Evolutionary conservation across 2,888 invertebrate genomes (phyloP), one percentile per base, ranked within the genome.

Genomic region (Pyrochroa serraticornis): DNA sequence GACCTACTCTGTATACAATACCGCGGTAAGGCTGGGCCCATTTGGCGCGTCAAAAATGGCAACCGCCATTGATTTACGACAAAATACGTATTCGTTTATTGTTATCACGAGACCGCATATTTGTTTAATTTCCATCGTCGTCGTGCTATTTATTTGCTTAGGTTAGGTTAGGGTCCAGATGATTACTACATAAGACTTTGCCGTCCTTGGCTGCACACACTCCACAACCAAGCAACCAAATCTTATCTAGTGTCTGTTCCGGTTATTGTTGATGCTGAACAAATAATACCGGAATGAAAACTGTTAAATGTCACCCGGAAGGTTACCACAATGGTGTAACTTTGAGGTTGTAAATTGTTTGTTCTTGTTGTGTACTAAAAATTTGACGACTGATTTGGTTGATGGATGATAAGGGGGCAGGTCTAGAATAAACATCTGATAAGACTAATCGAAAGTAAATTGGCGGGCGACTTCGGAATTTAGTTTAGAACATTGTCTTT

Each of bases 131-230:
- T 57, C 42, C 44, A 44, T 51, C 45, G 58, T 52, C 46, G 50
- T 44, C 54, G 10, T 31, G 35, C 14, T 14, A 67, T 69, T 68
- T 69, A 68, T 69, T 69, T 68, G 50, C 63, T 70, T 70, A 67
- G 67, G 68, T 54, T 69, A 69, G 69, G 69, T 68, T 68, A 66
- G 65, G 70, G 67, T 66, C 66, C 68, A 66, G 56, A 64, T 46
- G 64, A 66, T 64, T 60, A 60, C 47, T 43, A 42, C 37, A 37
- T 12, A 12, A 36, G 44, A 53, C 48, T 49, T 52, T 22, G 33
- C 13, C 33, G 51, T n/a, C 64, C 63, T 65, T 64, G 65, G 49
- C 60, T 58, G 47, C 22, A 3, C 5, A 22, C 5, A 22, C 22
- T 22, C 22, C 22, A 22, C 22, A 22, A 22, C 22, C 22, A 22